These are phyloP conservation scores for Scaptomyza cyrtandrae DNA, from an alignment of 2,888 invertebrate genomes.

Conservation along the genomic window DNA sequence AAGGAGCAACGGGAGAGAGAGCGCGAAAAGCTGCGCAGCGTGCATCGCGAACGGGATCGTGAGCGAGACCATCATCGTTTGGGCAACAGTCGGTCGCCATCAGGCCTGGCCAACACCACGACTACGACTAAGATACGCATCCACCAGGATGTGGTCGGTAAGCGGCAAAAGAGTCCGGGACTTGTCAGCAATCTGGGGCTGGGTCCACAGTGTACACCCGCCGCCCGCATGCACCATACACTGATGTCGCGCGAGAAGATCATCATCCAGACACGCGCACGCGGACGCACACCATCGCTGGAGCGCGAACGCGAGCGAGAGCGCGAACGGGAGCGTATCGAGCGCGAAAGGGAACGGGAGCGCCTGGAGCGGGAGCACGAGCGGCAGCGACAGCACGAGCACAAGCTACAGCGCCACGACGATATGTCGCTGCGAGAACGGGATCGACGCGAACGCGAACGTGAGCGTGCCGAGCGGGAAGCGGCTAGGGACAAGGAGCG, in stretches of 20 bases:
- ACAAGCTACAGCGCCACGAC: conserved; percentile 83
- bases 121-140: conserved; percentile 83
- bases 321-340: conserved; percentile 62
- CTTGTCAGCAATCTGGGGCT: conserved; percentile 29
- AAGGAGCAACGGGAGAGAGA: conserved; percentile 84
- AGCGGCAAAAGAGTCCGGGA: conserved; percentile 86
- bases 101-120: conserved; percentile 58
- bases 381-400: conserved; percentile 73
- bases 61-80: conserved; percentile 84
- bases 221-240: conserved; percentile 84
- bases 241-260: conserved; percentile 83
- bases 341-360: conserved; percentile 64
- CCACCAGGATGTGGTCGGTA: conserved; percentile 83
- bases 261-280: conserved; percentile 82
- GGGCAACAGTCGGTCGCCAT: conserved; percentile 82
- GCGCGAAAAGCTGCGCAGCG: conserved; percentile 84
- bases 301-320: conserved; percentile 74
- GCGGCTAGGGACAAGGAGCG: conserved; percentile 87
- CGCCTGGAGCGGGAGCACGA: conserved; percentile 70
- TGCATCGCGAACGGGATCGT: conserved; percentile 73
- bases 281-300: conserved; percentile 82
- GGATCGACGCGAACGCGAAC: conserved; percentile 86
- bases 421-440: conserved; percentile 67
- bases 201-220: conserved; percentile 35
- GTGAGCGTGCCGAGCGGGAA: conserved; percentile 86